Evolutionary conservation across 2,888 invertebrate genomes (phyloP), one percentile per base, ranked within the genome.

Genomic region (Ochropleura leucogaster): DNA sequence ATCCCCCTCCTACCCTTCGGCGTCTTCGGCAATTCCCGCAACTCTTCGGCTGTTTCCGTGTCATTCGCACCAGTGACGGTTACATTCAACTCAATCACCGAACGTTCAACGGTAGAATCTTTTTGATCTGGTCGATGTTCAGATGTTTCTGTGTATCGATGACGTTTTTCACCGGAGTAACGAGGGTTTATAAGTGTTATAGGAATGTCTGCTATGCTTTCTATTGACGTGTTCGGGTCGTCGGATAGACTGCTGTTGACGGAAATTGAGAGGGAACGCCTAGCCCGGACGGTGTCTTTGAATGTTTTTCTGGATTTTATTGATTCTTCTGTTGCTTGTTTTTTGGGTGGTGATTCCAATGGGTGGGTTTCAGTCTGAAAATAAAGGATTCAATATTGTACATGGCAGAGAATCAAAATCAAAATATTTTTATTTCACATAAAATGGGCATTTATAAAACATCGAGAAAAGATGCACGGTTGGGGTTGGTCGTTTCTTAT

Each of bases 171-270:
- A 0, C 92, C 92, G 0, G 92, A 89, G 76, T 95, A 95, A 0
- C 93, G 91, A 0, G 95, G 94, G 87, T 96, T 96, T 71, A 96
- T 91, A 0, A 96, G 89, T 0, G 95, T 96, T 7, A 96, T 82
- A 0, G 96, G 95, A 6, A 96, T 94, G 77, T 96, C 96, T 0
- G 96, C 96, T 64, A 96, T 95, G 81, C 96, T 96, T 65, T 96
- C 96, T 74, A 96, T 90, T 0, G 96, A 95, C 0, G 93, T 93
- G 87, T 94, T 96, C 0, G 95, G 95, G 55, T 96, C 96, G 8
- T 96, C 96, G 0, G 95, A 95, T 1, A 96, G 89, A 69, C 96
- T 96, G 86, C 96, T 96, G 85, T 96, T 96, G 0, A 92, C 93
- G 5, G 96, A 96, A 89, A 95, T 90, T 18, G 96, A 96, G 12